Evolutionary conservation across 1,140 invertebrate species (phyloP).

Genomic region (Lepidurus arcticus): DNA sequence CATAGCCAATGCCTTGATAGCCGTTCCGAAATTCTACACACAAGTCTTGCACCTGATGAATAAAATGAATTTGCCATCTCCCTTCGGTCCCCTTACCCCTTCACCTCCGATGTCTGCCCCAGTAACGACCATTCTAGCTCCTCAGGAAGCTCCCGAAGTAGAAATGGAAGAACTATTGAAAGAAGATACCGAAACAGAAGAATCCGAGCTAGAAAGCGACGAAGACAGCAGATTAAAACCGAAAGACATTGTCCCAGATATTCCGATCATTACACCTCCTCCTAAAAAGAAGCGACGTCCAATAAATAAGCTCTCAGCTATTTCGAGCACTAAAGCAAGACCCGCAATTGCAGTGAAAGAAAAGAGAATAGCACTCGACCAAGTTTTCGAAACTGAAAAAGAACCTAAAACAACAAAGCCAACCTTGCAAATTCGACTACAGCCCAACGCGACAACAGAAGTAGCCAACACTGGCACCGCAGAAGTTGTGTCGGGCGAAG

Average conservation of each 20-base stretch:
- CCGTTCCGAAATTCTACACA: constrained; percentile 73
- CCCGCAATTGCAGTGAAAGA: not conserved
- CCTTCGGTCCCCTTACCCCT: constrained; percentile 53
- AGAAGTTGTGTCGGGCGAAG: constrained; percentile 39
- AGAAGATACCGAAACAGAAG: constrained; percentile 45
- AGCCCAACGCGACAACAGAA: constrained; percentile 49
- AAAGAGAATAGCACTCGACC: constrained; percentile 47
- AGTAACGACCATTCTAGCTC: constrained; percentile 36
- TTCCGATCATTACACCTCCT: not conserved
- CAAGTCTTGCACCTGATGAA: constrained; percentile 91
- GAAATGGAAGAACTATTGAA: constrained; percentile 31
- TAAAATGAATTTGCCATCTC: constrained; percentile 82
- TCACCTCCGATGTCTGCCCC: constrained; percentile 36
- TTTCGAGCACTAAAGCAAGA: not conserved
- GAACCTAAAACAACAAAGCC: not conserved
- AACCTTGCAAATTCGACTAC: constrained; percentile 39
- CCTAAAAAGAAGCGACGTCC: not conserved
- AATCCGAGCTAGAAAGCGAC: constrained; percentile 77
- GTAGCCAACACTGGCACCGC: constrained; percentile 59
- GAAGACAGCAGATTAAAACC: constrained; percentile 46
- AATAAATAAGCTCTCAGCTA: not conserved
- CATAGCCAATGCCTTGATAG: constrained; percentile 66
- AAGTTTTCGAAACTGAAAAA: constrained; percentile 56
- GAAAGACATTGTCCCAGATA: not conserved
- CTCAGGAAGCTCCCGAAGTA: constrained; percentile 43